Evolutionary conservation across 2,888 invertebrate species (phyloP).

Genomic region (Anarsia innoxiella): DNA sequence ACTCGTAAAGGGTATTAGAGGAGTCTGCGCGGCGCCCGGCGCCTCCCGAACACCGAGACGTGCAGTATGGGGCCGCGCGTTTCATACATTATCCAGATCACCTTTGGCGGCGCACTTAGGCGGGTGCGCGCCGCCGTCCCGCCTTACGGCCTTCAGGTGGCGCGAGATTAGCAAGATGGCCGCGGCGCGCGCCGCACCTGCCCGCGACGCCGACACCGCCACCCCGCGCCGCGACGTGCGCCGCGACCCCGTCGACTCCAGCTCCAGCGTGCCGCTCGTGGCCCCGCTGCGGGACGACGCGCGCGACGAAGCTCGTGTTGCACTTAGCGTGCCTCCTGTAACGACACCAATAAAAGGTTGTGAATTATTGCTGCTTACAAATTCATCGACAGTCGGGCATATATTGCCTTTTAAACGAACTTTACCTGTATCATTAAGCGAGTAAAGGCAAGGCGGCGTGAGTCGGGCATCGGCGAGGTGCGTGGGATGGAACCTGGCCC

Average conservation of each 20-base stretch:
- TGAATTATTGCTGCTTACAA: no score
- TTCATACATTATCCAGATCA: conserved; percentile 74
- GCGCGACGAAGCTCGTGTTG: conserved; percentile 63
- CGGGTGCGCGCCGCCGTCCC: conserved; percentile 73
- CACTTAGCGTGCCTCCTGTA: conserved; percentile 76
- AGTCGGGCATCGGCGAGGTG: conserved; percentile 89
- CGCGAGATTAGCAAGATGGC: conserved; percentile 97
- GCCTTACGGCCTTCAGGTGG: conserved; percentile 80
- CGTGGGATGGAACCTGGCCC: conserved; percentile 79
- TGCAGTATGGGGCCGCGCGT: conserved; percentile 66
- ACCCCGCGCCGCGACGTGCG: conserved; percentile 77
- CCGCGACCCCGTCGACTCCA: conserved; percentile 67
- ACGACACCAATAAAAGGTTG: no score
- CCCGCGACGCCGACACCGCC: conserved; percentile 86
- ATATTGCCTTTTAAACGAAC: no score
- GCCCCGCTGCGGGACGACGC: conserved; percentile 70
- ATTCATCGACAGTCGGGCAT: no score
- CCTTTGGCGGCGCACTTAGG: conserved; percentile 75
- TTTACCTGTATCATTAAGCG: conserved; percentile 87
- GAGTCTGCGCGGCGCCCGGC: conserved; percentile 29
- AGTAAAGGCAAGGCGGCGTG: conserved; percentile 89
- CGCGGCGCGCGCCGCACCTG: conserved; percentile 95
- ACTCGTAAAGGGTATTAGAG: conserved; percentile 24
- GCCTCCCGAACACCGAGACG: conserved; percentile 43
- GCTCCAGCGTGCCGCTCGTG: conserved; percentile 59